These are phyloP conservation scores for Gymnoscopelus braueri DNA, from an alignment of 2,797 vertebrate species.

Conservation along the genomic window DNA sequence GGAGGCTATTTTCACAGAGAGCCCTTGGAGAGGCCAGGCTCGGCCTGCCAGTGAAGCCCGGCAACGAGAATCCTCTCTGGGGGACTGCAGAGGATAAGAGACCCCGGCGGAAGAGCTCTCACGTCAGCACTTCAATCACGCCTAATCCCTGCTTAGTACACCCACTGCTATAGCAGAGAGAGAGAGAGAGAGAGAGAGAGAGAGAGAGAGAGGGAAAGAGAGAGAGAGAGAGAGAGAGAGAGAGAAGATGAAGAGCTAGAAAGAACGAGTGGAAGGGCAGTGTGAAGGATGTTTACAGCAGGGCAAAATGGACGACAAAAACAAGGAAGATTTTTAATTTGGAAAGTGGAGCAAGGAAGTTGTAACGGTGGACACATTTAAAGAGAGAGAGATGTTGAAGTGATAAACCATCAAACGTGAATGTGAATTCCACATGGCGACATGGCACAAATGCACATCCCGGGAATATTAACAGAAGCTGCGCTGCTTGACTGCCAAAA, in stretches of 20 bases:
- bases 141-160: slow-evolving; percentile 83
- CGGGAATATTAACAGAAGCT: slow-evolving; percentile 9
- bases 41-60: slow-evolving; percentile 67
- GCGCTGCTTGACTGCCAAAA: slow-evolving; percentile 22
- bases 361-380: neutral
- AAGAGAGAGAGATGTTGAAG: slow-evolving; percentile 66
- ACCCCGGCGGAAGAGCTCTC: slow-evolving; percentile 75
- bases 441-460: slow-evolving; percentile 16
- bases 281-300: slow-evolving; percentile 46
- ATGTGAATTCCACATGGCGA: slow-evolving; percentile 39
- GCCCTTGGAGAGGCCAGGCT: slow-evolving; percentile 66
- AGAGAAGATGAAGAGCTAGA: slow-evolving; percentile 56
- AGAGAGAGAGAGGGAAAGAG: slow-evolving; percentile 52
- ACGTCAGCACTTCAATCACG: slow-evolving; percentile 81
- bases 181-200: slow-evolving; percentile 38
- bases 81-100: slow-evolving; percentile 75
- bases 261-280: slow-evolving; percentile 54
- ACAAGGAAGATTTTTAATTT: neutral
- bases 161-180: slow-evolving; percentile 71
- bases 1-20: slow-evolving; percentile 73
- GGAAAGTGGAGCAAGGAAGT: neutral
- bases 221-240: slow-evolving; percentile 48
- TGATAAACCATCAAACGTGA: slow-evolving; percentile 32
- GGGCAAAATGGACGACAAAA: slow-evolving; percentile 45
- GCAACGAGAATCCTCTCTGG: slow-evolving; percentile 73